phyloP scores from a whole-genome alignment of 2,888 invertebrate species.

The Periphyllus acericola region DNA sequence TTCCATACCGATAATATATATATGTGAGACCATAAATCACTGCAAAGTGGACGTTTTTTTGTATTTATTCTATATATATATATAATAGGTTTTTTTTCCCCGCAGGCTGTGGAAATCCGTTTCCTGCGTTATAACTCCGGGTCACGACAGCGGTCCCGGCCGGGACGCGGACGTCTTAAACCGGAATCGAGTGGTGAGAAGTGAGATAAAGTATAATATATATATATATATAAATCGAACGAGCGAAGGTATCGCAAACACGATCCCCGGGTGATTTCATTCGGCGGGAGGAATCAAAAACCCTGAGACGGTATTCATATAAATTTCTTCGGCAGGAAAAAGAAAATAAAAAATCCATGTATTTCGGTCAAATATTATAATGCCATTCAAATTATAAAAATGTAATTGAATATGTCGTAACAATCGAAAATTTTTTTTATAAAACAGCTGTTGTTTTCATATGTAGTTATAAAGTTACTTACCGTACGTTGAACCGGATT shows the following conservation, averaged over 20 bases:
- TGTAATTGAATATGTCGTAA: too few species aligned
- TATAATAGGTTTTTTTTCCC: conserved; percentile 1
- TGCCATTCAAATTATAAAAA: too few species aligned
- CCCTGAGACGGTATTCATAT: background rate
- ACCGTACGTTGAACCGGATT: too few species aligned
- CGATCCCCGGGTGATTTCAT: conserved; percentile 4
- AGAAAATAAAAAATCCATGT: background rate
- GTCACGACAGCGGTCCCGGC: background rate
- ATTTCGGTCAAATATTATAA: background rate
- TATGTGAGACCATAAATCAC: conserved; percentile 48
- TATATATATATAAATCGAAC: conserved; percentile 18
- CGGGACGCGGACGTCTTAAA: background rate
- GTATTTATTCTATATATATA: conserved; percentile 29
- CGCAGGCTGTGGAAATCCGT: conserved; percentile 29
- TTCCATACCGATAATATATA: conserved; percentile 38
- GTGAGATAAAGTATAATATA: background rate
- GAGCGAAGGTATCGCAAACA: background rate
- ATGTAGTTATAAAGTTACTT: too few species aligned
- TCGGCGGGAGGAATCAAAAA: background rate
- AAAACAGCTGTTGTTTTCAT: too few species aligned
- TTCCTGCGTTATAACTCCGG: background rate
- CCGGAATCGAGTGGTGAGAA: background rate
- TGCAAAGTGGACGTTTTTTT: conserved; percentile 44
- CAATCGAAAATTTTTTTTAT: too few species aligned
- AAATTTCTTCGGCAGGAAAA: background rate